Evolutionary conservation across 2,888 invertebrate species (phyloP).

Genomic region (Copidosoma aretas): DNA sequence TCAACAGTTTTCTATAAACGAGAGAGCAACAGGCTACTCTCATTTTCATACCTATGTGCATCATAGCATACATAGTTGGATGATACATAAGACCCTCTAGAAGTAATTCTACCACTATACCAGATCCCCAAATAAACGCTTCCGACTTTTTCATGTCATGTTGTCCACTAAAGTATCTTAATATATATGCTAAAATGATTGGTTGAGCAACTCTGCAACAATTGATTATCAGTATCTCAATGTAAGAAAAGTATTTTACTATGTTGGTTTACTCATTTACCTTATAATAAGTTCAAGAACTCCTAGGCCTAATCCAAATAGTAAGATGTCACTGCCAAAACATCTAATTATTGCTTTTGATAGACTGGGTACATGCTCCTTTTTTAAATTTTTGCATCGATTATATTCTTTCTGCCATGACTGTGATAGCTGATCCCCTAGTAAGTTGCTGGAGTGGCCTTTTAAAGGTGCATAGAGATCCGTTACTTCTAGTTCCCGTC

Average conservation of each 20-base stretch:
- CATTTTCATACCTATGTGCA: slow-evolving; percentile 74
- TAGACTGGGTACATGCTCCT: slow-evolving; percentile 54
- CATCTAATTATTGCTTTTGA: slow-evolving; percentile 59
- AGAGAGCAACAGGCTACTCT: slow-evolving; percentile 75
- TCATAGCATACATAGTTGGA: slow-evolving; percentile 66
- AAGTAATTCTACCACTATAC: slow-evolving; percentile 68
- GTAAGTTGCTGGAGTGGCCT: slow-evolving; percentile 70
- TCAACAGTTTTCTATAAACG: slow-evolving; percentile 77
- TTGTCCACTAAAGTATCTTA: slow-evolving; percentile 48
- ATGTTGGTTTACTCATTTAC: slow-evolving; percentile 55
- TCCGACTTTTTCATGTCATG: slow-evolving; percentile 57
- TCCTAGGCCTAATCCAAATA: slow-evolving; percentile 68
- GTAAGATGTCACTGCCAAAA: slow-evolving; percentile 66
- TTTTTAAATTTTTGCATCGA: slow-evolving; percentile 50
- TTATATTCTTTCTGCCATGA: slow-evolving; percentile 62
- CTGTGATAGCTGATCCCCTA: slow-evolving; percentile 63
- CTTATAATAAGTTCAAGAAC: slow-evolving; percentile 70
- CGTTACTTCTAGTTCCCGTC: slow-evolving; percentile 73
- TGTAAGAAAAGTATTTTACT: too few relatives aligned
- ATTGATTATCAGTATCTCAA: neutral
- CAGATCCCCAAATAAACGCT: slow-evolving; percentile 73
- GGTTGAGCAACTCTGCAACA: slow-evolving; percentile 53
- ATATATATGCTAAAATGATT: slow-evolving; percentile 51
- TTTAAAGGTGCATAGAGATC: slow-evolving; percentile 76
- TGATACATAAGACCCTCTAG: slow-evolving; percentile 71